Base-by-base conservation (phyloP, 1,140 invertebrate genomes). In the Calliopsis andreniformis region DNA sequence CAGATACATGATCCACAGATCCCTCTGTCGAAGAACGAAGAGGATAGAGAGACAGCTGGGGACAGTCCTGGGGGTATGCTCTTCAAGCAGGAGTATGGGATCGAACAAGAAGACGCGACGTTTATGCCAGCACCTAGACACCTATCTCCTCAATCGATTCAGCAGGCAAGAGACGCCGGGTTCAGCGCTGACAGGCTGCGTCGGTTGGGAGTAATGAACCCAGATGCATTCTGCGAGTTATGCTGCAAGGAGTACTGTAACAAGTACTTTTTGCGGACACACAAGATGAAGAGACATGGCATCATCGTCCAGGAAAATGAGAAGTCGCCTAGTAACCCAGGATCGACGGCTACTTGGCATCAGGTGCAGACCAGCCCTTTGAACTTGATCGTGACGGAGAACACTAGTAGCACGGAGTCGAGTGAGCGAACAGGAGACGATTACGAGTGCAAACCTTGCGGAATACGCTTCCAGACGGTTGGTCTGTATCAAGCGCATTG, bases 211-310 rank as follows among this genome's bases (percentile, higher is more conserved):
- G 95, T 98, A 0, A 95, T 96, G 77, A 97, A 97, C 89, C 95
- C 96, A 2, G 97, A 98, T 83, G 96, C 97, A 16, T 98, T 98
- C 88, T 99, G 98, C 91, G 97, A 98, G 87, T 95, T 98, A 56
- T 99, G 98, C 88, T 97, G 96, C 87, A 98, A 98, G 89, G 98
- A 98, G 92, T 97, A 98, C 89, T 97, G 96, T 90, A 99, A 98
- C 89, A 98, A 98, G 87, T 98, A 98, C 87, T 98, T 98, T 88
- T 90, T 99, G 23, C 94, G 97, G 39, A 98, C 97, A 20, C 98
- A 99, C 89, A 97, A 98, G 83, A 94, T 97, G 89, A 96, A 97
- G 87, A 92, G 95, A n/a, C 96, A 97, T 86, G 96, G 96, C 0
- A 93, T 95, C 18, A 91, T 94, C 25, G 93, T 95, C 39, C 94